These are phyloP conservation scores for Dione juno DNA, from an alignment of 2,888 invertebrate species.

Conservation along the genomic window DNA sequence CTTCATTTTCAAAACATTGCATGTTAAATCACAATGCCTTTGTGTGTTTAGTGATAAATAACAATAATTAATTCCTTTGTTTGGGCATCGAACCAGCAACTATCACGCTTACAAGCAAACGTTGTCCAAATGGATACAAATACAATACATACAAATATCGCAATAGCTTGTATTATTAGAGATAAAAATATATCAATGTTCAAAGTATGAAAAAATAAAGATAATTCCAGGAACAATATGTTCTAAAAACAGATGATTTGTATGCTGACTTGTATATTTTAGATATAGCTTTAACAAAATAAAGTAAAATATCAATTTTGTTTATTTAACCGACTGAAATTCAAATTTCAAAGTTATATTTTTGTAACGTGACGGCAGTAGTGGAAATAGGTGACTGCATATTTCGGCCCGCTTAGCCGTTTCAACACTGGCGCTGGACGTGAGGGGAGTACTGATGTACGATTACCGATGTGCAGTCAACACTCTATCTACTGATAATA, in stretches of 20 bases:
- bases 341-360: conserved; percentile 41
- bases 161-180: neutral
- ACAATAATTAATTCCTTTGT: too few relatives aligned
- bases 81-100: too few relatives aligned
- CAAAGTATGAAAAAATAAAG: neutral
- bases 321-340: conserved; percentile 27
- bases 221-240: neutral
- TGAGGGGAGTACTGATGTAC: conserved; percentile 53
- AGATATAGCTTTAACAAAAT: neutral
- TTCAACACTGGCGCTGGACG: conserved; percentile 53
- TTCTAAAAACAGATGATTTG: neutral
- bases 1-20: too few relatives aligned
- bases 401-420: conserved; percentile 59
- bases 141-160: neutral
- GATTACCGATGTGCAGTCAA: conserved; percentile 45
- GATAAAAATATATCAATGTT: neutral
- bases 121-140: too few relatives aligned
- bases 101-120: too few relatives aligned
- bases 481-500: conserved; percentile 4
- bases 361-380: conserved; percentile 42
- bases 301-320: conserved; percentile 2
- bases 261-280: neutral
- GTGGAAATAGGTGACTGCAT: conserved; percentile 57
- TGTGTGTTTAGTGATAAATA: too few relatives aligned
- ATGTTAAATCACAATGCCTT: too few relatives aligned